These are phyloP conservation scores for Malurus leucopterus DNA, from an alignment of 2,797 vertebrate species.

Conservation along the genomic window DNA sequence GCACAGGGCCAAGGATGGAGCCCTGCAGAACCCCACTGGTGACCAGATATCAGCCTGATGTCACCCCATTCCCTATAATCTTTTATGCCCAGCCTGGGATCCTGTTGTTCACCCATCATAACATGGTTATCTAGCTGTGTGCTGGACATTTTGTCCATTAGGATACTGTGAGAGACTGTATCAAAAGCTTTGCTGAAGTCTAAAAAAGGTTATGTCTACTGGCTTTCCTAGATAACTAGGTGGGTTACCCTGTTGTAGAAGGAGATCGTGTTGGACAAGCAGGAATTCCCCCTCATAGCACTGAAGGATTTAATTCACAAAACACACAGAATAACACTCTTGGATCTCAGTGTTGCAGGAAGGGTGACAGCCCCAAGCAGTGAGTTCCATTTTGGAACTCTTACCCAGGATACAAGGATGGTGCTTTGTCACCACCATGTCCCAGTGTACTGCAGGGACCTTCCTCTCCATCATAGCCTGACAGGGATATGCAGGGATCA, in stretches of 20 bases:
- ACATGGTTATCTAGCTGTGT: rapidly evolving
- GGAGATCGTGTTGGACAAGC: background rate
- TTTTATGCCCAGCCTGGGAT: rapidly evolving
- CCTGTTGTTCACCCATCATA: rapidly evolving
- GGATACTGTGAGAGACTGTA: background rate
- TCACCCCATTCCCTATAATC: background rate
- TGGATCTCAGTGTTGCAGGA: background rate
- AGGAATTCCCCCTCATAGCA: background rate
- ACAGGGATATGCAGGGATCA: background rate
- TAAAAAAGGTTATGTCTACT: background rate
- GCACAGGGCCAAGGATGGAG: background rate
- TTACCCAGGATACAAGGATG: rapidly evolving
- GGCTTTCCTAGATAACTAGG: background rate
- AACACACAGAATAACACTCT: background rate
- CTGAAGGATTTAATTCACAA: background rate
- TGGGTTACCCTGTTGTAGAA: background rate
- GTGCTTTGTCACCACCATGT: background rate
- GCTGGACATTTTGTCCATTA: background rate
- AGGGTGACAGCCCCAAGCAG: too few relatives aligned
- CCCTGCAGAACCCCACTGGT: background rate
- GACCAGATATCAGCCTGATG: background rate
- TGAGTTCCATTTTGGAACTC: rapidly evolving
- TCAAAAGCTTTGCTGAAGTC: background rate
- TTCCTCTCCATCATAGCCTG: background rate
- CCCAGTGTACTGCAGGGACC: background rate